Percentiles rank a stretch among this genome's conserved stretches.
These are phyloP conservation scores for Crocallis elinguaria DNA, from an alignment of 2,888 invertebrate genomes.

Conservation along the genomic window DNA sequence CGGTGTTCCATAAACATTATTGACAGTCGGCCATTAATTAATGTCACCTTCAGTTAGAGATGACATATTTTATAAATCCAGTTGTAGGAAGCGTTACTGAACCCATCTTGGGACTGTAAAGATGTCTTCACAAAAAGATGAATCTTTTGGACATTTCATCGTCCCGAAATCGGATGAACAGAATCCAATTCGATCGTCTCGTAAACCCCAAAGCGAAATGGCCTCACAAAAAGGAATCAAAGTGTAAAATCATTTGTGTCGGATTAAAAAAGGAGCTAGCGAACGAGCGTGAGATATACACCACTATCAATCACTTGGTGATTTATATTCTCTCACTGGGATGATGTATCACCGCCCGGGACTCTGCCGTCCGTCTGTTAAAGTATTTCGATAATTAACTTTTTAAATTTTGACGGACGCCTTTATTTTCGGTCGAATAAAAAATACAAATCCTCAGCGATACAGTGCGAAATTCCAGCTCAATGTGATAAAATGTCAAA, in stretches of 20 bases:
- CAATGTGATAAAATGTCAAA: slow-evolving; percentile 25
- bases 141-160: slow-evolving; percentile 21
- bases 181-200: slow-evolving; percentile 47
- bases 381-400: slow-evolving; percentile 82
- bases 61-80: slow-evolving; percentile 16
- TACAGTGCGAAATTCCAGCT: slow-evolving; percentile 37
- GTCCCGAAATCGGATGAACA: slow-evolving; percentile 34
- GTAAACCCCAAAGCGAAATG: slow-evolving; percentile 72
- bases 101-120: slow-evolving; percentile 32
- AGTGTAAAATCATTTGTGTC: slow-evolving; percentile 83
- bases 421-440: slow-evolving; percentile 66
- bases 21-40: slow-evolving; percentile 19
- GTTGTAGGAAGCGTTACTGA: slow-evolving; percentile 1
- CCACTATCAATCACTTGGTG: slow-evolving; percentile 81
- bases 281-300: slow-evolving; percentile 78
- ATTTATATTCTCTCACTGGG: slow-evolving; percentile 77
- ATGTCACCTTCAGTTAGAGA: slow-evolving; percentile 14
- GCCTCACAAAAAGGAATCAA: slow-evolving; percentile 74
- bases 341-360: slow-evolving; percentile 77
- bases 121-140: slow-evolving; percentile 33
- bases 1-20: slow-evolving; percentile 11
- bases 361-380: slow-evolving; percentile 56
- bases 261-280: slow-evolving; percentile 82
- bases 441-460: slow-evolving; percentile 33
- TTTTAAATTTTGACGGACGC: slow-evolving; percentile 81